Conservation (phyloP, 2,888 invertebrate species). For the Andrena minutula region DNA sequence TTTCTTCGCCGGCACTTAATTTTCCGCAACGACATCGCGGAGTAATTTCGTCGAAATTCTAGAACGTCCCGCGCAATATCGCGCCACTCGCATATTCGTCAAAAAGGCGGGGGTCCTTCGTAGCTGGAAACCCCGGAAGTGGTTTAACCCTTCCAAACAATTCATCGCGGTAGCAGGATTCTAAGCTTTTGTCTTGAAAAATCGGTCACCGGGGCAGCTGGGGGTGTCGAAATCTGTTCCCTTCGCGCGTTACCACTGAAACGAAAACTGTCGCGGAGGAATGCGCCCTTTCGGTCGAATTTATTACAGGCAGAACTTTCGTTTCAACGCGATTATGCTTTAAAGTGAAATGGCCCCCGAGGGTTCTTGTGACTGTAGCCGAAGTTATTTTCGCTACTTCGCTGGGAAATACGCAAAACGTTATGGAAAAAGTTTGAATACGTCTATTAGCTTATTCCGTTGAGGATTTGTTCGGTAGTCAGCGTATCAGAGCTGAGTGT, state of each 20-base stretch:
- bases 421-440: no score
- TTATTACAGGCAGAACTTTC: background rate
- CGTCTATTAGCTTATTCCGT: no score
- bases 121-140: conserved; percentile 7
- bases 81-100: conserved; percentile 1
- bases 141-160: conserved; percentile 26
- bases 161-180: conserved; percentile 9
- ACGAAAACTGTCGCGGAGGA: conserved; percentile 4
- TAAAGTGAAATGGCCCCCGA: background rate
- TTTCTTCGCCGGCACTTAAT: conserved; percentile 41
- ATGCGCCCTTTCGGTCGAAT: background rate
- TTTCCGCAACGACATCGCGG: conserved; percentile 39
- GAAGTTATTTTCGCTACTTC: background rate
- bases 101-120: background rate
- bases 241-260: background rate
- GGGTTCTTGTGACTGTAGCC: background rate
- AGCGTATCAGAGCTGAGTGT: no score
- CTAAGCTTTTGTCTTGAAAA: conserved; percentile 13
- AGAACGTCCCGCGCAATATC: conserved; percentile 2
- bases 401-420: background rate
- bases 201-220: background rate
- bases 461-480: no score
- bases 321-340: background rate
- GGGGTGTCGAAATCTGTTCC: conserved; percentile 1
- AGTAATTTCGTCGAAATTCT: conserved; percentile 12